Evolutionary conservation across 2,113 vertebrate species (phyloP).

Genomic region (Microcebus murinus): DNA sequence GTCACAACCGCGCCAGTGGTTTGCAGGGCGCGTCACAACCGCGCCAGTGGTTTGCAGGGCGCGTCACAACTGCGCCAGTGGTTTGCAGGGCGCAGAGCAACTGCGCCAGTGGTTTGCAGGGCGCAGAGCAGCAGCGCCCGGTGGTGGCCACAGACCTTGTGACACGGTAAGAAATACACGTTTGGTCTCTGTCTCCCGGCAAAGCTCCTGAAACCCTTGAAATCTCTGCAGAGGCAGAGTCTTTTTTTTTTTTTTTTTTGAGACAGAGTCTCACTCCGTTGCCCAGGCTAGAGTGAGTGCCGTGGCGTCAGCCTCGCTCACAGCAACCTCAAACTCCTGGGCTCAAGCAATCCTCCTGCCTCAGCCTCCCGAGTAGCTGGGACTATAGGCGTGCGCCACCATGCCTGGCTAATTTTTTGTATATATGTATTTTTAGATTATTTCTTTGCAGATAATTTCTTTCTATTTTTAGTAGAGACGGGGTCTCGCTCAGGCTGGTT

Average conservation of each 20-base stretch:
- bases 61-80: fast-evolving
- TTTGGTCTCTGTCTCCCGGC: not conserved
- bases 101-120: not conserved
- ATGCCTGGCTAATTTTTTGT: too few relatives aligned
- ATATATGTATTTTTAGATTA: too few relatives aligned
- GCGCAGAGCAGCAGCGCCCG: not conserved
- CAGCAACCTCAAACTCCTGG: too few relatives aligned
- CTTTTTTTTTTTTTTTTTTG: not conserved
- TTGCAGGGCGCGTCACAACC: not conserved
- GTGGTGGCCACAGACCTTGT: not conserved
- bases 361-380: too few relatives aligned
- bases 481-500: too few relatives aligned
- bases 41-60: not conserved
- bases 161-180: not conserved
- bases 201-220: not conserved
- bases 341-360: too few relatives aligned
- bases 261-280: too few relatives aligned
- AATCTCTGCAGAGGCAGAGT: not conserved
- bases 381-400: too few relatives aligned
- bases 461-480: too few relatives aligned
- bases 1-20: fast-evolving
- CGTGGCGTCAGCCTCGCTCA: too few relatives aligned
- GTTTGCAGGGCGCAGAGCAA: not conserved
- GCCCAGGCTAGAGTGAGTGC: too few relatives aligned
- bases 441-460: too few relatives aligned